Evolutionary conservation across 2,888 invertebrate species (phyloP).

Genomic region (Lasioglossum zephyrum): DNA sequence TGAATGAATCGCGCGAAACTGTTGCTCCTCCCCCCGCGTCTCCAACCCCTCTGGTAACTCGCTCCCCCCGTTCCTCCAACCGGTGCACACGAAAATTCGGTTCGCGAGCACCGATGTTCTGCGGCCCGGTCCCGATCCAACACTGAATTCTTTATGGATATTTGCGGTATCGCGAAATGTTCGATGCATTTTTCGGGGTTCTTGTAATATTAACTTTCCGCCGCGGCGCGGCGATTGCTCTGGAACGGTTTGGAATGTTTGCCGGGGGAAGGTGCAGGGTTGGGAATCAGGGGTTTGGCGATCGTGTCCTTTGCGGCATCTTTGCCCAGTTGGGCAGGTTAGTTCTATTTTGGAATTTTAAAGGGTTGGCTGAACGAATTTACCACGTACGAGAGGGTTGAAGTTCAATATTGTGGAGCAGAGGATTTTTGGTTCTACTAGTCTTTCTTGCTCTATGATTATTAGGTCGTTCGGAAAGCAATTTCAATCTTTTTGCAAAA

Average conservation of each 20-base stretch:
- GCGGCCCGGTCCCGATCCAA: not conserved
- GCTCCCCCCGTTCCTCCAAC: not conserved
- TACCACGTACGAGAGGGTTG: no score
- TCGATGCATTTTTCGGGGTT: slow-evolving; percentile 10
- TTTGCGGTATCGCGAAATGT: slow-evolving; percentile 19
- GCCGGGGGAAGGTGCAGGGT: not conserved
- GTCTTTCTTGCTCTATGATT: not conserved
- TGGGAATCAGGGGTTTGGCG: not conserved
- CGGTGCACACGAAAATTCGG: slow-evolving; percentile 14
- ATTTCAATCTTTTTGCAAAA: no score
- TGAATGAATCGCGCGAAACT: slow-evolving; percentile 32
- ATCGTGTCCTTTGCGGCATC: not conserved
- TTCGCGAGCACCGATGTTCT: not conserved
- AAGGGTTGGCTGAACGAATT: no score
- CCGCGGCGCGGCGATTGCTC: not conserved
- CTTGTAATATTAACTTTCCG: slow-evolving; percentile 11
- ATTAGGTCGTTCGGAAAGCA: no score
- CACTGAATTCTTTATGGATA: slow-evolving; percentile 18
- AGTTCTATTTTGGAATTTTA: not conserved
- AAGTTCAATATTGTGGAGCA: no score
- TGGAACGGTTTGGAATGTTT: not conserved
- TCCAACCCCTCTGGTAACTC: not conserved
- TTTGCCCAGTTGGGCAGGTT: not conserved
- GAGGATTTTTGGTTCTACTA: not conserved
- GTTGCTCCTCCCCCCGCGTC: slow-evolving; percentile 11